phyloP scores from a whole-genome alignment of 2,113 vertebrate species.

The Emberiza fucata region DNA sequence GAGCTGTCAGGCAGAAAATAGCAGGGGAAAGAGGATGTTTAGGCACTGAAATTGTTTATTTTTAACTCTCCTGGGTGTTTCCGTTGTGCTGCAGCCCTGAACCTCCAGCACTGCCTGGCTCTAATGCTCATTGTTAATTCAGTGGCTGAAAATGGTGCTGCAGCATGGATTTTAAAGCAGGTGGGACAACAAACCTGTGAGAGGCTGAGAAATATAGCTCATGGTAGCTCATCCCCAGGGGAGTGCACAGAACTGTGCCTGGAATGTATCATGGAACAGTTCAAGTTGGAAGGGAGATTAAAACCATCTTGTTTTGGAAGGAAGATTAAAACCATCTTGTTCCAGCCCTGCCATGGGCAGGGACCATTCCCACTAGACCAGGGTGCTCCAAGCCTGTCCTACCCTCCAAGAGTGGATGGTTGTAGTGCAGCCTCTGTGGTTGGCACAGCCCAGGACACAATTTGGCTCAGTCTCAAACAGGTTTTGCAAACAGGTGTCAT shows the following conservation, averaged over 20 bases:
- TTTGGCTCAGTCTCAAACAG: not conserved
- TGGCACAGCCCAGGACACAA: accelerated
- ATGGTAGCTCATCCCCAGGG: not conserved
- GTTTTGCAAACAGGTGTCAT: not conserved
- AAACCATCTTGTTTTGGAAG: not conserved
- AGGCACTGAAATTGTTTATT: not conserved
- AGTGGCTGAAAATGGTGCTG: not conserved
- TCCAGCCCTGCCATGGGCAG: not conserved
- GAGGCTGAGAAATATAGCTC: accelerated
- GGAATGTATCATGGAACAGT: not conserved
- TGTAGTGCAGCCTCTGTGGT: not conserved
- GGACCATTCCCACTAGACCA: not conserved
- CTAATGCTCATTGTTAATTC: not conserved
- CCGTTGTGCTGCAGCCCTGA: not conserved
- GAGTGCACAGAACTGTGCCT: not conserved
- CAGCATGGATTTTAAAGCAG: not conserved
- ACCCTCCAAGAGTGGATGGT: not conserved
- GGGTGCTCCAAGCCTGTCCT: not conserved
- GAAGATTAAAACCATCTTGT: not conserved
- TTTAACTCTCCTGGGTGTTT: not conserved
- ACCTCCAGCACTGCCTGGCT: not conserved
- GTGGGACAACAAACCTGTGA: not conserved
- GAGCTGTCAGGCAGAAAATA: slow-evolving; percentile 56
- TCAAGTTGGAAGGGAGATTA: not conserved
- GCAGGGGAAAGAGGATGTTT: accelerated